Base-by-base conservation (phyloP, 2,888 invertebrate species). In the Scrobipalpa costella region DNA sequence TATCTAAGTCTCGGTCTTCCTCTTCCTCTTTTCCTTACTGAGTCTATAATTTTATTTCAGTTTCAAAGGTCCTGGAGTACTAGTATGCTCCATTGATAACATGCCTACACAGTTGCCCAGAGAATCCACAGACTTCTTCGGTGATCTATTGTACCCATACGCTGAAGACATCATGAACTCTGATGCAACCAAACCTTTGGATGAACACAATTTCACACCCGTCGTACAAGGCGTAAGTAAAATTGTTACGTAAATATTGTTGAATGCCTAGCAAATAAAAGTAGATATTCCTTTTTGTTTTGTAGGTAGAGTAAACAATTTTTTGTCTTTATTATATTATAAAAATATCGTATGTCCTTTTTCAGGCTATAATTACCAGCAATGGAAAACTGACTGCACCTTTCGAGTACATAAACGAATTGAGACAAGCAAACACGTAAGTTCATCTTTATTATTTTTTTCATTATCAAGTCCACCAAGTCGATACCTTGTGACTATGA, bases 21-120 rank as follows among this genome's bases (percentile, higher is more conserved):
- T n/a, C n/a, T n/a, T n/a, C n/a, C n/a, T n/a, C n/a, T n/a, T n/a
- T n/a, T n/a, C n/a, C n/a, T n/a, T 27, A 27, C 27, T 27, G 5
- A 27, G 27, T 27, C 27, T 2, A 1, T 47, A n/a, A 15, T 64
- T 19, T 15, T 38, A 65, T 61, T 68, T 52, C 75, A 96, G 97
- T 84, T 98, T 98, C 87, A 97, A 96, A 84, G 99, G 99, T 0
- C 96, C 98, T 0, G 99, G 99, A 19, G 98, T 99, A 0, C 88
- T 99, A 61, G 99, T 99, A n/a, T 99, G 99, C 81, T 99, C 99
- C 15, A 99, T 99, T 72, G 99, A 99, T 87, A 99, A 99, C 87
- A 99, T 99, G 99, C 99, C 99, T 0, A 99, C 99, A 0, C 99
- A 99, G 84, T 92, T 99, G 67, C 99, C 99, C 0, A 93, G 97